These are phyloP conservation scores for Psephotus haematonotus DNA, from an alignment of 2,113 vertebrate species.

Conservation along the genomic window DNA sequence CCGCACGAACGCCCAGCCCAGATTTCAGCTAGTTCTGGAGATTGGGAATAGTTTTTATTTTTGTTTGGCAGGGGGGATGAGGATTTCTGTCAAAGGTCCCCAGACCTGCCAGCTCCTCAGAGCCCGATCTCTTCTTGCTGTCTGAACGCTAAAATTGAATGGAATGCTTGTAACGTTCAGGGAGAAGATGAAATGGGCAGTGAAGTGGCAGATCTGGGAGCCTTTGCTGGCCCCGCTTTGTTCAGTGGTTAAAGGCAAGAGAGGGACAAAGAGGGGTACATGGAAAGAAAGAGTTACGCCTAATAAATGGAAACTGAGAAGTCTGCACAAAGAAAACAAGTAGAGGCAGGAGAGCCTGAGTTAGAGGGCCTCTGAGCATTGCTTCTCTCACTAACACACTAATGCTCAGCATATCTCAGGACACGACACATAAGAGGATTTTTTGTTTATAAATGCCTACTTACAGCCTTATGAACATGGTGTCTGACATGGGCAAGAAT, in stretches of 20 bases:
- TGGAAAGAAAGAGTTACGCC: not conserved
- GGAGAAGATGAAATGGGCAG: constrained; percentile 71
- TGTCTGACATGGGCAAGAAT: accelerated
- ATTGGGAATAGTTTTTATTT: not conserved
- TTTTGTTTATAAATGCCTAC: not conserved
- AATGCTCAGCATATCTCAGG: constrained; percentile 16
- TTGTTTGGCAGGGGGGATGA: not conserved
- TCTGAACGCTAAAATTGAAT: constrained; percentile 70
- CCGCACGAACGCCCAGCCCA: constrained; percentile 91
- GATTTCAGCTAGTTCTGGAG: constrained; percentile 75
- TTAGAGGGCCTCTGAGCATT: constrained; percentile 10
- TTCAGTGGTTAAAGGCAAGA: not conserved
- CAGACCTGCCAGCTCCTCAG: constrained; percentile 60
- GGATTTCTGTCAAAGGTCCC: constrained; percentile 55
- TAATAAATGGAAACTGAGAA: not conserved
- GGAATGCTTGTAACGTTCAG: constrained; percentile 55
- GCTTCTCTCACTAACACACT: not conserved
- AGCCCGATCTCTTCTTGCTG: constrained; percentile 66
- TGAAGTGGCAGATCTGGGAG: constrained; percentile 59
- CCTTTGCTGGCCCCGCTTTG: constrained; percentile 66
- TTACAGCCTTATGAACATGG: not conserved
- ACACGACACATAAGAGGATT: not conserved
- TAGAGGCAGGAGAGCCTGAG: not conserved
- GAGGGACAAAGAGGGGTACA: not conserved
- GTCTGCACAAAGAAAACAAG: not conserved